A percentile compares a stretch with the other conserved stretches of the same genome.
phyloP scores from a whole-genome alignment of 2,797 vertebrate species.

The Phoeniculus purpureus region DNA sequence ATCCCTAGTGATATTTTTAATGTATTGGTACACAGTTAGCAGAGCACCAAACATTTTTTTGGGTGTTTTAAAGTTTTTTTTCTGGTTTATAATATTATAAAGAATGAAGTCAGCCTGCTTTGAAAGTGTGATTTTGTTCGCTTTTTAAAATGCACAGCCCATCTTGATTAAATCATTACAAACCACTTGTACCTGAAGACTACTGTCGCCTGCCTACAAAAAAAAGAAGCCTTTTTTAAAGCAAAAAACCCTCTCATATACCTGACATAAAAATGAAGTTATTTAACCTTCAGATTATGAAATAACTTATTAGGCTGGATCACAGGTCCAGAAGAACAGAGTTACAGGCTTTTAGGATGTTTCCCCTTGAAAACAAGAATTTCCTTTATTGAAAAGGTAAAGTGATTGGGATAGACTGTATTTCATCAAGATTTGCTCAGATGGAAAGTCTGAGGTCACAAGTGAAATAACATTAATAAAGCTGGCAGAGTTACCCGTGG shows the following conservation, averaged over 20 bases:
- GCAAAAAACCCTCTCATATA: not conserved
- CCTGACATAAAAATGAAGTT: constrained; percentile 1
- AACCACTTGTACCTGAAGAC: constrained; percentile 6
- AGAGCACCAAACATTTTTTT: not conserved
- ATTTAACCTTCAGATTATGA: not conserved
- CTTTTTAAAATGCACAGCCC: constrained; percentile 4
- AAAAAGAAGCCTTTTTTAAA: not conserved
- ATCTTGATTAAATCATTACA: constrained; percentile 21
- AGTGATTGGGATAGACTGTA: constrained; percentile 18
- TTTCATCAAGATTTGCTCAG: constrained; percentile 63
- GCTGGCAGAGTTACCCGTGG: constrained; percentile 44
- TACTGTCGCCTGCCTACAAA: not conserved
- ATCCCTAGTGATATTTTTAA: not conserved
- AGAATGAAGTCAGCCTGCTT: constrained; percentile 2
- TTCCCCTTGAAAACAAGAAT: constrained; percentile 32
- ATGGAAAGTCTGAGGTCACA: constrained; percentile 72
- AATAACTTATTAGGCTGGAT: not conserved
- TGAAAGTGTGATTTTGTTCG: constrained; percentile 1
- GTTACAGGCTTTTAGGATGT: constrained; percentile 4
- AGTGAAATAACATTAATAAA: constrained; percentile 72
- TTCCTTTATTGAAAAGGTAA: constrained; percentile 49
- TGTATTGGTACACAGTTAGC: not conserved
- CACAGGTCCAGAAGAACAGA: constrained; percentile 4
- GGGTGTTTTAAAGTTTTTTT: not conserved
- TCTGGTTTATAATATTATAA: not conserved